These are phyloP conservation scores for Zoanthus gigantus DNA, from an alignment of 92 coral and sea anemone genomes.

Conservation along the genomic window DNA sequence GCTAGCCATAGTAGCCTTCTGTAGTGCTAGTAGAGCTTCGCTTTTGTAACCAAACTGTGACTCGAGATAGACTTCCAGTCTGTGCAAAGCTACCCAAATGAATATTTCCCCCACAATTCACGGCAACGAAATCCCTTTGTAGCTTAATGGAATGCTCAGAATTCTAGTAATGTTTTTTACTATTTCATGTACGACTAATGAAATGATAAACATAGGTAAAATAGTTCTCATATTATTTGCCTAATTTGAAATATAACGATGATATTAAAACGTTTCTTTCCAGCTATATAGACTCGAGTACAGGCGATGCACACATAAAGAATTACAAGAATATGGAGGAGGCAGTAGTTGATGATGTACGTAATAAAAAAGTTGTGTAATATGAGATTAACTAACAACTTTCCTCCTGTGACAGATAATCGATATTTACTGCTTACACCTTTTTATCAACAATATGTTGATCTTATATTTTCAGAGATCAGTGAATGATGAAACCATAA, in stretches of 20 bases:
- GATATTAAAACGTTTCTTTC: not conserved
- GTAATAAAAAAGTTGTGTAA: not conserved
- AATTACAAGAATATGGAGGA: constrained; percentile 82
- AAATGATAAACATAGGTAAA: no score
- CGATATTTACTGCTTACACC: no score
- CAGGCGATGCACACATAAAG: constrained; percentile 75
- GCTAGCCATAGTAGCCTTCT: no score
- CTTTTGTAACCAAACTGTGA: no score
- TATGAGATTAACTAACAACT: no score
- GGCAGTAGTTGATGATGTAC: constrained; percentile 88
- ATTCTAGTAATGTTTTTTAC: not conserved
- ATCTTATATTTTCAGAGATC: not conserved
- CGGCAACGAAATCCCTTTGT: no score
- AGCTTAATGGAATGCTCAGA: no score
- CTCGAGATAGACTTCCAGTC: no score
- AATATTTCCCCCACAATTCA: no score
- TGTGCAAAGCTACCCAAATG: no score
- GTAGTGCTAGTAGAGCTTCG: no score
- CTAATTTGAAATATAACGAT: not conserved
- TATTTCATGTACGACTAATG: not conserved
- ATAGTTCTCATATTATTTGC: not conserved
- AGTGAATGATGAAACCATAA: constrained; percentile 67
- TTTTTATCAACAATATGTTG: not conserved
- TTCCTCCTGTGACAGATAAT: no score
- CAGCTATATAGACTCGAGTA: constrained; percentile 85